phyloP scores from a whole-genome alignment of 2,888 invertebrate species.

The Andricus curvator region DNA sequence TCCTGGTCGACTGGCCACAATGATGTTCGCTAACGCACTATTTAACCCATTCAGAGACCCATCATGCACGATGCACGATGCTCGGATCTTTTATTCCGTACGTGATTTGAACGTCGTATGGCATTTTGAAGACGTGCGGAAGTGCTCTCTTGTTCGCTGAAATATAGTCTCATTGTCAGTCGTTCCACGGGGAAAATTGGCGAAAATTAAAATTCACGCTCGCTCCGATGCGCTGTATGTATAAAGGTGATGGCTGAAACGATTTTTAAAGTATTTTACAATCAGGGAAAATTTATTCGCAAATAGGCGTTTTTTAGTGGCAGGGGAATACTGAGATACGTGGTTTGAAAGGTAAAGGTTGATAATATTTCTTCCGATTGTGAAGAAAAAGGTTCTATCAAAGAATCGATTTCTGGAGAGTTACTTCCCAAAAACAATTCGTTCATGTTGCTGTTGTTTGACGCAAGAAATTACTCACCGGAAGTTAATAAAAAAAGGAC shows the following conservation, averaged over 20 bases:
- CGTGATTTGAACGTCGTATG: slow-evolving; percentile 39
- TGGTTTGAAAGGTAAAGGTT: slow-evolving; percentile 5
- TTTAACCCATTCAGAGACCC: slow-evolving; percentile 24
- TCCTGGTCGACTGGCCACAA: slow-evolving; percentile 7
- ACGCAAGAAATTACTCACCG: no score
- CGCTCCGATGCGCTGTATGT: not conserved
- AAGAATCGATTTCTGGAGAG: not conserved
- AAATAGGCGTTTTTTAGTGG: slow-evolving; percentile 7
- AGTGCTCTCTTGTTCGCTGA: slow-evolving; percentile 29
- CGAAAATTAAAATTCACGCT: slow-evolving; percentile 31
- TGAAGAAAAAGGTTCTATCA: no score
- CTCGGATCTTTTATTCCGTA: slow-evolving; percentile 19
- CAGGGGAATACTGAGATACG: slow-evolving; percentile 5
- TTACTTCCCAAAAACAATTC: not conserved
- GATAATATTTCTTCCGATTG: no score
- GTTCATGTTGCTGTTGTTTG: not conserved
- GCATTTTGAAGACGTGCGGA: slow-evolving; percentile 31
- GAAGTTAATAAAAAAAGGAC: no score
- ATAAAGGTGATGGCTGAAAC: slow-evolving; percentile 10
- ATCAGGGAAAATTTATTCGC: slow-evolving; percentile 20
- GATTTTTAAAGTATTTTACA: slow-evolving; percentile 27
- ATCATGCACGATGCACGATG: slow-evolving; percentile 5
- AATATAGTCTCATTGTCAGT: slow-evolving; percentile 41
- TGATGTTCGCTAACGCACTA: slow-evolving; percentile 32
- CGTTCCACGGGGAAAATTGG: slow-evolving; percentile 27